Evolutionary conservation across 1,140 invertebrate species (phyloP), one percentile per base, ranked within the genome.

Genomic region (Phocides pigmalion): DNA sequence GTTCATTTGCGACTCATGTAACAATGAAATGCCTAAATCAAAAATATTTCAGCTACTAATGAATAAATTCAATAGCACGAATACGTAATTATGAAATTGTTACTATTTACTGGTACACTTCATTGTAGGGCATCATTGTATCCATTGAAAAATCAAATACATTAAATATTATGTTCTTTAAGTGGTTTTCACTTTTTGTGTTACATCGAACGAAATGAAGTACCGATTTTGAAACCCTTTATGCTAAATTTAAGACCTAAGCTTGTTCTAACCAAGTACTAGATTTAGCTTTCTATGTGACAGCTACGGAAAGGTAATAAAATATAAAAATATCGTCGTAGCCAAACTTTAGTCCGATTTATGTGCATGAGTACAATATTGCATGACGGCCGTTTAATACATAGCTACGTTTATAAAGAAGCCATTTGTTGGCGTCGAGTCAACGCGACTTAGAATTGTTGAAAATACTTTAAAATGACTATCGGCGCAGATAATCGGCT

Each of bases 281-380:
- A 83, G 72, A 74, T 75, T 72, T 64, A 66, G 68, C 72, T 64
- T 50, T 80, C 73, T 82, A 77, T 68, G 74, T 79, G 78, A 77
- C 73, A 70, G 74, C 72, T 64, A 64, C 64, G 54, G 44, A 62
- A 76, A 82, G 82, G 82, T 84, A 84, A 84, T 68, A 64, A 71
- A 54, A 54, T 51, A 16, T n/a, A 68, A 67, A 72, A 66, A 66
- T 71, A 70, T 79, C 64, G 68, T 76, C 15, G 70, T 84, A 80
- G 74, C 42, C 37, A 65, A 69, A 73, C 16, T 56, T 41, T 76
- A 75, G 75, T 50, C 68, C 39, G 22, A 70, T 71, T 66, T 66
- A 47, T 70, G 41, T 81, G 78, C 77, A 77, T 81, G 78, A 50
- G 32, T 76, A 62, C 42, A 49, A 22, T 46, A 17, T 58, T 59